These are phyloP conservation scores for Allophyes oxyacanthae DNA, from an alignment of 2,888 invertebrate species.

Conservation along the genomic window DNA sequence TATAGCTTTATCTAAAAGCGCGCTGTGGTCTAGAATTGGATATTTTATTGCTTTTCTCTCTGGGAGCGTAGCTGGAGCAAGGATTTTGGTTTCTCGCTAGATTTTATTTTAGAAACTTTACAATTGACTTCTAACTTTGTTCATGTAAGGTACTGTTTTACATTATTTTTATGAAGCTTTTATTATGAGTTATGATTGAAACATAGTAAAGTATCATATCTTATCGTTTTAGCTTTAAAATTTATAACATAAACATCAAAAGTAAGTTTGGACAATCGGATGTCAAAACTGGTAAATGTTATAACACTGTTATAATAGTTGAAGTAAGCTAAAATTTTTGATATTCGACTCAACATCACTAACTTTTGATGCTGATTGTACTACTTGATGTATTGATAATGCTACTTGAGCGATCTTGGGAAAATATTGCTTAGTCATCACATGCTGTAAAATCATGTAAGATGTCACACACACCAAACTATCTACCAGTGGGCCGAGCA, in stretches of 20 bases:
- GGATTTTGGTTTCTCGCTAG: constrained; percentile 15
- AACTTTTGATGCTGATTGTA: too few species aligned
- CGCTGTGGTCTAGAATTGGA: constrained; percentile 27
- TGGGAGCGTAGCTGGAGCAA: constrained; percentile 6
- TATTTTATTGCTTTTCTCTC: constrained; percentile 39
- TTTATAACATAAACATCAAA: not conserved
- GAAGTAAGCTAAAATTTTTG: too few species aligned
- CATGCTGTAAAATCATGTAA: too few species aligned
- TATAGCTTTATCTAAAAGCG: constrained; percentile 12
- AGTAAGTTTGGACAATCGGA: too few species aligned
- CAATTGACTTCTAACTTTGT: constrained; percentile 8
- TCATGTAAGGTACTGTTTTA: constrained; percentile 3
- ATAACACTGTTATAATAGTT: too few species aligned
- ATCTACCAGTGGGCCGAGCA: too few species aligned
- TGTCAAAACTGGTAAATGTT: too few species aligned
- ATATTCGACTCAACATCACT: too few species aligned
- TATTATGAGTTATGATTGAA: not conserved
- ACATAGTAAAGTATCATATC: not conserved
- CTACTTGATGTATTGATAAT: too few species aligned
- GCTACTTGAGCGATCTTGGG: too few species aligned
- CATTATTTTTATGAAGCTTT: not conserved
- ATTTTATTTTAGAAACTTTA: constrained; percentile 24
- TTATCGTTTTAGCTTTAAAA: not conserved
- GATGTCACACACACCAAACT: too few species aligned
- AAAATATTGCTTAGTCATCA: too few species aligned